Evolutionary conservation across 2,888 invertebrate species (phyloP), one percentile per base, ranked within the genome.

Genomic region (Thereva nobilitata): DNA sequence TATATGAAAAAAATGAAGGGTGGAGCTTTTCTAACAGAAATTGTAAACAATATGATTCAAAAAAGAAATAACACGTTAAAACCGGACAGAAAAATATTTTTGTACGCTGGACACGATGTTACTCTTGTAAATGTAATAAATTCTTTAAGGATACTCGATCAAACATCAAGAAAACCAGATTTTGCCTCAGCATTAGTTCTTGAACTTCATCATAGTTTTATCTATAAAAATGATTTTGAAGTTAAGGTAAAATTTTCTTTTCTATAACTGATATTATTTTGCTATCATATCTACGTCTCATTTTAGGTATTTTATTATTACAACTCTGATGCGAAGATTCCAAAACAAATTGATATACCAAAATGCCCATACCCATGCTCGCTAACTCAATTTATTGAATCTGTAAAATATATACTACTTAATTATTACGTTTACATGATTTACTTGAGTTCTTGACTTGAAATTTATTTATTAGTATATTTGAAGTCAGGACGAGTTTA

Each of bases 61-160:
- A 85, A 83, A 52, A 80, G 80, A 1, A 73, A 76, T 44, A 79
- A 76, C 8, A 81, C 81, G 66, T 75, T 82, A 2, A 82, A 79
- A 56, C 80, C 83, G 1, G 82, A 85, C 71, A 82, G 85, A 4
- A 84, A 84, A 54, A 80, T 92, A 70, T 86, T 86, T 74, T 76
- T 93, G 67, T 93, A 91, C 80, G 87, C 92, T 0, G 92, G 85
- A 0, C 95, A 95, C 77, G 95, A 95, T 79, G 84, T 91, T 4
- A 93, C 91, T 0, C 79, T 95, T 37, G 89, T 93, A 0, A 88
- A 88, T 72, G 77, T 92, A 50, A 85, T 93, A 83, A 84, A 89
- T 68, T 86, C 91, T 3, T 83, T 95, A 72, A 88, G 89, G 52
- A 86, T 89, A 71, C 81, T 83, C 0, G 84, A 88, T 67, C 83